Evolutionary conservation across 2,888 invertebrate genomes (phyloP), one percentile per base, ranked within the genome.

Genomic region (Pachymerium ferrugineum): DNA sequence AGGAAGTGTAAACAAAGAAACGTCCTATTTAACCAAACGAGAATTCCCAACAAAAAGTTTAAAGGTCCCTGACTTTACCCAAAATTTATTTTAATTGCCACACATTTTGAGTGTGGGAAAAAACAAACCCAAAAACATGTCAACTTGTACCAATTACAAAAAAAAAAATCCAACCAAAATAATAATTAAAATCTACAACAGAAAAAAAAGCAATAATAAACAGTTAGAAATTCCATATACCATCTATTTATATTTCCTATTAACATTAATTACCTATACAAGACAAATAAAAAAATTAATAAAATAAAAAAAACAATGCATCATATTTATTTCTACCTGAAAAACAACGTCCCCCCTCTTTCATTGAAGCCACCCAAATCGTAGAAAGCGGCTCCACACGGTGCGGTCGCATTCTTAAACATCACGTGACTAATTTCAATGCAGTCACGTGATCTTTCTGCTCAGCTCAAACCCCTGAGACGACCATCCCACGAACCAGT

Each of bases 321-420:
- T n/a, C n/a, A n/a, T 3, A 62, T 62, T 62, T 62, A 62, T 28
- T 62, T 62, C 28, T 62, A 62, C 14, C 8, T 12, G n/a, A n/a
- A 28, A 62, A 28, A 8, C 28, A 10, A 14, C 62, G 25, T 28
- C 62, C 62, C 62, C 62, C 22, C 6, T 1, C 62, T 28, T 62
- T n/a, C 62, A 62, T 62, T 62, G 62, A 62, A 62, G 62, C 62
- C 62, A 62, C 62, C 62, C 62, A 62, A 25, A 62, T 62, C 62
- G 62, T 62, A 62, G 62, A 62, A 62, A n/a, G 62, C 62, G 62
- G 28, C 62, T 62, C 62, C 62, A 62, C 62, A 62, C 62, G 62
- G 12, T 28, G 62, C 62, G 6, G 28, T 4, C n/a, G 62, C 62
- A 62, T 62, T 62, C 62, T 62, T 62, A 62, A 12, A 28, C 12